Evolutionary conservation across 1,140 invertebrate genomes (phyloP).

Genomic region (Nymphalis io): DNA sequence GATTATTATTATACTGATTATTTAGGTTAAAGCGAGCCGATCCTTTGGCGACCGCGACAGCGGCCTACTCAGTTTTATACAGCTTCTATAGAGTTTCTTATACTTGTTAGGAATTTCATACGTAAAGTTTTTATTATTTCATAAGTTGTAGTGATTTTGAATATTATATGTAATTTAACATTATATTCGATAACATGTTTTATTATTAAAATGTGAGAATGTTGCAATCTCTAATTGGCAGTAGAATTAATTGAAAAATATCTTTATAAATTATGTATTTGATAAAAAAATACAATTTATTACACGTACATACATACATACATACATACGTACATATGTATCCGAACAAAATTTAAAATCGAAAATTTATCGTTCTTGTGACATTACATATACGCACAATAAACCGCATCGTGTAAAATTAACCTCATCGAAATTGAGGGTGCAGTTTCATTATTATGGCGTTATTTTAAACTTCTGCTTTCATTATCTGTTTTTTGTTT

Average conservation of each 20-base stretch:
- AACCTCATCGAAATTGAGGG: not conserved
- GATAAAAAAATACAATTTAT: not conserved
- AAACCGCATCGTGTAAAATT: constrained; percentile 50
- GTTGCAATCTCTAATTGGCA: not conserved
- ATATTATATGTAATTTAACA: constrained; percentile 33
- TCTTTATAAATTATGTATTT: not conserved
- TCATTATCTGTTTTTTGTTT: not conserved
- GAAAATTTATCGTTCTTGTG: constrained; percentile 44
- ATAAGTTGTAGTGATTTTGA: constrained; percentile 38
- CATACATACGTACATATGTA: no score
- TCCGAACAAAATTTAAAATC: constrained; percentile 31
- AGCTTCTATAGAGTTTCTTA: constrained; percentile 39
- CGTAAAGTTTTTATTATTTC: constrained; percentile 50
- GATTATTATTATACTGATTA: constrained; percentile 29
- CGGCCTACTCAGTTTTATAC: constrained; percentile 50
- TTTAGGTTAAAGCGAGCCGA: constrained; percentile 14
- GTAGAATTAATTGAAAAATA: not conserved
- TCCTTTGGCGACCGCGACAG: not conserved
- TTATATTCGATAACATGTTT: constrained; percentile 35
- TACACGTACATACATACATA: no score
- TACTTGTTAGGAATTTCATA: constrained; percentile 62
- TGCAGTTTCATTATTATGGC: constrained; percentile 5
- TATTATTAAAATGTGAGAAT: constrained; percentile 7
- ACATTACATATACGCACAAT: constrained; percentile 63
- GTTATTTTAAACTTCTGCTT: not conserved